phyloP scores from a whole-genome alignment of 2,113 vertebrate species.

The Rattus norvegicus region DNA sequence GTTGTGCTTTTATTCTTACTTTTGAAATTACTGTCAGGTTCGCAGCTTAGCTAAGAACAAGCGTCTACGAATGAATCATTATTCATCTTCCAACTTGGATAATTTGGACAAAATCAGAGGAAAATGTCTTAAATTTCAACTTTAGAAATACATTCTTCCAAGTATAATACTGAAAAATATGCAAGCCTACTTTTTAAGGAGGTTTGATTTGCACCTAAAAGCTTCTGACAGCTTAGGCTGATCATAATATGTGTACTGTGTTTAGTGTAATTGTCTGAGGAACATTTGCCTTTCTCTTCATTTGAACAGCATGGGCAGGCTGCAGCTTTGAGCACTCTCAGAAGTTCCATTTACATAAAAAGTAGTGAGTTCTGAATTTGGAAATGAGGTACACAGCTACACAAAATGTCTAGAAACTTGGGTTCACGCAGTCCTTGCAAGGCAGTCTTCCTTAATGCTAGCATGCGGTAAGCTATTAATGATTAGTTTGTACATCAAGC shows the following conservation, averaged over 20 bases:
- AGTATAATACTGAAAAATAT: constrained; percentile 79
- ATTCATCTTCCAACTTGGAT: constrained; percentile 30
- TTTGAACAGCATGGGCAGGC: not conserved
- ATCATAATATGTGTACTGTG: constrained; percentile 59
- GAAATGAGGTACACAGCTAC: constrained; percentile 35
- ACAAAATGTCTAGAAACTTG: constrained; percentile 46
- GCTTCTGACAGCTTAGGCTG: constrained; percentile 65
- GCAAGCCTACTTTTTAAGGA: constrained; percentile 70
- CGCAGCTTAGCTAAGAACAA: constrained; percentile 48
- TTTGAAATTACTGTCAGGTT: constrained; percentile 38
- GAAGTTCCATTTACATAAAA: constrained; percentile 34
- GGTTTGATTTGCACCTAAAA: constrained; percentile 73
- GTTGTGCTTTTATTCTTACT: constrained; percentile 25
- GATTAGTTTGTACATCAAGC: constrained; percentile 76
- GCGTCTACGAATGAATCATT: constrained; percentile 58
- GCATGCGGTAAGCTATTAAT: constrained; percentile 71
- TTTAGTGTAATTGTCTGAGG: constrained; percentile 72
- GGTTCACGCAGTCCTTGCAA: constrained; percentile 59
- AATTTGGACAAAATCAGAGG: constrained; percentile 76
- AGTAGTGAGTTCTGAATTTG: constrained; percentile 71
- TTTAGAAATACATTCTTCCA: constrained; percentile 70
- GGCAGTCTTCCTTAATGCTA: constrained; percentile 52
- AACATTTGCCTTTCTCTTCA: constrained; percentile 35
- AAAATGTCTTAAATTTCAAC: constrained; percentile 74
- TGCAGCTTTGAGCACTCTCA: constrained; percentile 63